Base-by-base conservation (phyloP, 2,888 invertebrate genomes). In the Phragmatobia fuliginosa region DNA sequence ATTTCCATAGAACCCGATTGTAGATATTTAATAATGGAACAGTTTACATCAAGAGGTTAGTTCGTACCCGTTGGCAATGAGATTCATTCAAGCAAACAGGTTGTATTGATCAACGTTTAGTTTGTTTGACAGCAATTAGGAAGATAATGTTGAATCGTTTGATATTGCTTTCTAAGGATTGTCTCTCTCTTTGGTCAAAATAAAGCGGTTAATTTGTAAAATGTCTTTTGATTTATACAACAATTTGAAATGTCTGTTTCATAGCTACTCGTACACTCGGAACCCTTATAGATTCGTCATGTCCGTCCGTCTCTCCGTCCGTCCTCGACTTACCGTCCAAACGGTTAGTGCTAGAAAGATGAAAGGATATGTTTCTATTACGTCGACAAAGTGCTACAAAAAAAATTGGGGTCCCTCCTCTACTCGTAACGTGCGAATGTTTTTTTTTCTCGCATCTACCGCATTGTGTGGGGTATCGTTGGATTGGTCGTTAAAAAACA, bases 51-150 rank as follows among this genome's bases (percentile, higher is more conserved):
- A 14, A 28, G 21, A 36, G n/a, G 41, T 62, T 49, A 64, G 59
- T 62, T 62, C 45, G 59, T 64, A 31, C 31, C 36, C 49, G 31
- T 68, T 32, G 60, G 8, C 62, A 67, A 36, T 7, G 25, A 16
- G 7, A 61, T 63, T 61, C 45, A 69, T 70, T 41, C 32, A 32
- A 11, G 31, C 66, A 49, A 75, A 62, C 62, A 67, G 25, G 49
- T 65, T 6, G 63, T 64, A 16, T 38, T 38, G 52, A 74, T 70
- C 49, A 66, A 52, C 31, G 61, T 62, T 49, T 61, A 62, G 49
- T 68, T 77, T 66, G 75, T 72, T 67, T 36, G 61, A 62, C 28
- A 52, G 62, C 65, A 67, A 75, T 67, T 72, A 62, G 67, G 58
- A 31, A n/a, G 58, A 21, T 32, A 38, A 25, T 25, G 62, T 62